These are phyloP conservation scores for Ostrea edulis DNA, from an alignment of 1,140 invertebrate genomes.

Conservation along the genomic window DNA sequence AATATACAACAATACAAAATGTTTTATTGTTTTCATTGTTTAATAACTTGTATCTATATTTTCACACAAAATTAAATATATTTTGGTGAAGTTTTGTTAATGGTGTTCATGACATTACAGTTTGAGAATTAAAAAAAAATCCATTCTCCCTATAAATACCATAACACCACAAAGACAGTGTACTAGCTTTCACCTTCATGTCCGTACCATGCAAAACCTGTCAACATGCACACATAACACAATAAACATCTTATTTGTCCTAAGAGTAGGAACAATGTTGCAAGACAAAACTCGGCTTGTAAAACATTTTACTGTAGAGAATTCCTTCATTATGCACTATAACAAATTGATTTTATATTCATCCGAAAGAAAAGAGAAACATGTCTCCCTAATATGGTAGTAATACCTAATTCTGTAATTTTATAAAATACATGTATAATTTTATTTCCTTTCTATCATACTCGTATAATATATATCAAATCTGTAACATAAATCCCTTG, in stretches of 20 bases:
- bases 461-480: no score
- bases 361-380: no score
- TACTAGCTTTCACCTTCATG: neutral
- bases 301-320: neutral
- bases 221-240: neutral
- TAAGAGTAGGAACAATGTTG: no score
- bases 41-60: conserved; percentile 1
- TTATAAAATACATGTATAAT: no score
- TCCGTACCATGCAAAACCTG: neutral
- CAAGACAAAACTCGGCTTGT: no score
- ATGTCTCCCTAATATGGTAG: no score
- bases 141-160: neutral
- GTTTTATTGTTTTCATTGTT: neutral
- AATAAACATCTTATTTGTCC: neutral
- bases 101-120: conserved; percentile 12
- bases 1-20: neutral
- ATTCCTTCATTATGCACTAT: neutral
- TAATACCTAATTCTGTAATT: no score
- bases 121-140: neutral
- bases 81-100: conserved; percentile 15
- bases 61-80: conserved; percentile 29
- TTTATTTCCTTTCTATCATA: no score
- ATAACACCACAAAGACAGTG: neutral
- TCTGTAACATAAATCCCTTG: no score
- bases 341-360: neutral